Evolutionary conservation across 2,113 vertebrate genomes (phyloP).

Genomic region (Phyllostomus hastatus): DNA sequence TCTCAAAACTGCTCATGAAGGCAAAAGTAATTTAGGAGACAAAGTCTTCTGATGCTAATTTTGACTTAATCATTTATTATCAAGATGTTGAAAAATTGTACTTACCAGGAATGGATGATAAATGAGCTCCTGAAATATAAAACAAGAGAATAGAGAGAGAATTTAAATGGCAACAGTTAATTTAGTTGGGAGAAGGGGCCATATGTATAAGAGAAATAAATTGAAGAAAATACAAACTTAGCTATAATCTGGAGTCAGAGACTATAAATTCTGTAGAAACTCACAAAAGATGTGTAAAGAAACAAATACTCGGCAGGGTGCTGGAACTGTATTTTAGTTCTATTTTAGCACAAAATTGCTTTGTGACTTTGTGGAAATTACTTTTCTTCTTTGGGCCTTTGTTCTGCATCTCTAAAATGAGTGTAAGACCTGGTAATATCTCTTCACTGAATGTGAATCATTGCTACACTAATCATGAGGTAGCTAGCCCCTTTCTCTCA

Average conservation of each 20-base stretch:
- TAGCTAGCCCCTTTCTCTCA: background rate
- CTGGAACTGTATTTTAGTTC: background rate
- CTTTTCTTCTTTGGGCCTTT: slow-evolving; percentile 2
- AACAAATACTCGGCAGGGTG: background rate
- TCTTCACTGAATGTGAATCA: background rate
- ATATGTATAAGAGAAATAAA: background rate
- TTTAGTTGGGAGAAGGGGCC: background rate
- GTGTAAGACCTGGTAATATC: background rate
- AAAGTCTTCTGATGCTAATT: background rate
- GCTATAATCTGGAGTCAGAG: background rate
- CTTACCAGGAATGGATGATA: slow-evolving; percentile 88
- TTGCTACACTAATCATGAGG: background rate
- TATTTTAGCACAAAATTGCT: background rate
- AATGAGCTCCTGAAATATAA: slow-evolving; percentile 86
- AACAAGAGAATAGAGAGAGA: slow-evolving; percentile 57
- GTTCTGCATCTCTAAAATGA: background rate
- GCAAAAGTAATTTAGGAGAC: background rate
- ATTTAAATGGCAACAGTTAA: slow-evolving; percentile 11
- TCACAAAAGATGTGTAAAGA: background rate
- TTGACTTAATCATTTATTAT: slow-evolving; percentile 23
- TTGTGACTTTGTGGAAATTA: slow-evolving; percentile 33
- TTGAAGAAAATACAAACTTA: background rate
- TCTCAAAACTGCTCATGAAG: background rate
- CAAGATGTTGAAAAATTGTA: slow-evolving; percentile 25
- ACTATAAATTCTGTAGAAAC: slow-evolving; percentile 7